phyloP scores from a whole-genome alignment of 2,113 vertebrate species.

The Agapornis roseicollis region DNA sequence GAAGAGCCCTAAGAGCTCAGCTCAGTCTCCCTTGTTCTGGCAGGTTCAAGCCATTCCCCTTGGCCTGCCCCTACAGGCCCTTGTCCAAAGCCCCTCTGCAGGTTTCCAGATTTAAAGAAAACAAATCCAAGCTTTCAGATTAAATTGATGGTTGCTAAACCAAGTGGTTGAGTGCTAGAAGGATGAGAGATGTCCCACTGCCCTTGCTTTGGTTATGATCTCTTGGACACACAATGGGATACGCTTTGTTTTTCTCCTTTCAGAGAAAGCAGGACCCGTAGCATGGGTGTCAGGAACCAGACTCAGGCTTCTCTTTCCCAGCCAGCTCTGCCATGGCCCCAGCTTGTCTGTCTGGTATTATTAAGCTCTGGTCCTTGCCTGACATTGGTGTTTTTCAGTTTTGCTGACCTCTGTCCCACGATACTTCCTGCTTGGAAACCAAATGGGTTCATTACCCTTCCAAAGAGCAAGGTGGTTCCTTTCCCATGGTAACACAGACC shows the following conservation, averaged over 20 bases:
- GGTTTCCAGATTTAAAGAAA: background rate
- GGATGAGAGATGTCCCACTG: background rate
- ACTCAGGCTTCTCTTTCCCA: rapidly evolving
- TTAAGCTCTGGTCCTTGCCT: background rate
- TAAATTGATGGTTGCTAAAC: background rate
- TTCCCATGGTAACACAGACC: no score
- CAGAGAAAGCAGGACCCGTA: rapidly evolving
- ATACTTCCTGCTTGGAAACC: background rate
- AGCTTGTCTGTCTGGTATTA: background rate
- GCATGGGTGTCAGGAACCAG: rapidly evolving
- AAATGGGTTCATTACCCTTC: background rate
- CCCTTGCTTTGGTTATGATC: background rate
- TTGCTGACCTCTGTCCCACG: rapidly evolving
- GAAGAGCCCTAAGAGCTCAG: no score
- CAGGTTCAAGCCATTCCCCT: no score
- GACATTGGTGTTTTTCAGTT: background rate
- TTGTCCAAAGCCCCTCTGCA: background rate
- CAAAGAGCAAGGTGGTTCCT: rapidly evolving
- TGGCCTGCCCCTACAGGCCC: no score
- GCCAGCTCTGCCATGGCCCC: no score
- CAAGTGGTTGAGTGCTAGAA: background rate
- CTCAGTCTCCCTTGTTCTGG: no score
- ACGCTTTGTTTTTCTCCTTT: background rate
- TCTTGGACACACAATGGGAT: rapidly evolving
- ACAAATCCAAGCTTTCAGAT: background rate